These are phyloP conservation scores for Hydropsyche betteni DNA, from an alignment of 2,888 invertebrate genomes.

Conservation along the genomic window DNA sequence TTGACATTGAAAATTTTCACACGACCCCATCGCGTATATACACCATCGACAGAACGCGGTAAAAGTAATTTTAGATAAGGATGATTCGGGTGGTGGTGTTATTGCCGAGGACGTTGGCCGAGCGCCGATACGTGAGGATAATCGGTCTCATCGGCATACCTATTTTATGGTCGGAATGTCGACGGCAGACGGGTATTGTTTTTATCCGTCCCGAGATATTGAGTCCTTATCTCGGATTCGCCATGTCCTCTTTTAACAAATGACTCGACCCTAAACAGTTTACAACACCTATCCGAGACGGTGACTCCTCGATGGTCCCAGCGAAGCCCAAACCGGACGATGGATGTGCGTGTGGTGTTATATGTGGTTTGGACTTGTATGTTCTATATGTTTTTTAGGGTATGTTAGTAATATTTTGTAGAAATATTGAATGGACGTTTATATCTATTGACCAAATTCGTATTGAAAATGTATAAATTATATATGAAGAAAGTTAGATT, in stretches of 20 bases:
- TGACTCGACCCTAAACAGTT: constrained; percentile 45
- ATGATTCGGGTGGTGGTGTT: constrained; percentile 2
- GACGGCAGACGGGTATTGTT: constrained; percentile 48
- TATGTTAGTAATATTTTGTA: too few species aligned
- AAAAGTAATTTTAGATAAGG: constrained; percentile 14
- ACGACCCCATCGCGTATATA: too few species aligned
- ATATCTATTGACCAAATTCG: too few species aligned
- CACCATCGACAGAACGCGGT: too few species aligned
- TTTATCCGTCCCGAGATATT: constrained; percentile 47
- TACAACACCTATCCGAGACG: constrained; percentile 31
- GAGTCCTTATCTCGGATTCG: constrained; percentile 50
- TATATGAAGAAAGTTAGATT: too few species aligned
- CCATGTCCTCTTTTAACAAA: constrained; percentile 49
- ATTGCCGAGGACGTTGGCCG: too few species aligned
- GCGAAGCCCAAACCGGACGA: constrained; percentile 1
- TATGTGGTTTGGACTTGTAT: too few species aligned
- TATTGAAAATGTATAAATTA: too few species aligned
- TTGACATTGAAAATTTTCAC: too few species aligned
- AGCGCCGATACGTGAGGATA: constrained; percentile 4
- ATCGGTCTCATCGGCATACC: constrained; percentile 27
- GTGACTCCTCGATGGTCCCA: not conserved
- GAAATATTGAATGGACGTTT: too few species aligned
- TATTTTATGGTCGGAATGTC: constrained; percentile 48
- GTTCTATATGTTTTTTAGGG: too few species aligned
- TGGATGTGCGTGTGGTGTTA: too few species aligned